phyloP scores from a whole-genome alignment of 2,797 vertebrate genomes.

The Dermochelys coriacea region DNA sequence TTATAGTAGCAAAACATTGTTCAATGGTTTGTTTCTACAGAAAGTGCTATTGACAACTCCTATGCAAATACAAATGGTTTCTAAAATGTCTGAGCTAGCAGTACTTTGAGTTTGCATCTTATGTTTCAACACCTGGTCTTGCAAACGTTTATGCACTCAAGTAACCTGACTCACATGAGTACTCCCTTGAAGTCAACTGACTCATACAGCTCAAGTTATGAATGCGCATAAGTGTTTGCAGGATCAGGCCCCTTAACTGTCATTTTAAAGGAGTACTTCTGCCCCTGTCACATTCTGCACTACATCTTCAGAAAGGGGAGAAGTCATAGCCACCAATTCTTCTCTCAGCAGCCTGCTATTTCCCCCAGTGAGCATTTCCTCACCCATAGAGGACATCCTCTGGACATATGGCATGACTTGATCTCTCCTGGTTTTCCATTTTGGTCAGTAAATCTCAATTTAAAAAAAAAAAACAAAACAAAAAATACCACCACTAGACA shows the following conservation, averaged over 20 bases:
- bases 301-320: not conserved
- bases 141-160: slow-evolving; percentile 8
- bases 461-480: no score
- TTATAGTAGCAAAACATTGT: no score
- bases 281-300: slow-evolving; percentile 32
- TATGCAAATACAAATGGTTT: not conserved
- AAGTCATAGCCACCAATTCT: not conserved
- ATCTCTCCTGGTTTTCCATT: not conserved
- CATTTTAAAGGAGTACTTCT: slow-evolving; percentile 38
- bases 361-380: not conserved
- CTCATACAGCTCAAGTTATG: slow-evolving; percentile 59
- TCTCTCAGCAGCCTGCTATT: not conserved
- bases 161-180: slow-evolving; percentile 6
- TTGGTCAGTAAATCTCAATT: not conserved
- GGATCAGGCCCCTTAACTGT: slow-evolving; percentile 41
- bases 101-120: not conserved
- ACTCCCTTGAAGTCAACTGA: slow-evolving; percentile 1
- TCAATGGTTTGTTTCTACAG: not conserved
- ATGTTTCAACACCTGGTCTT: not conserved
- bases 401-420: not conserved
- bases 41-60: not conserved
- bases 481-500: no score
- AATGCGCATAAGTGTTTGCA: slow-evolving; percentile 35
- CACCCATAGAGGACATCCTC: not conserved
- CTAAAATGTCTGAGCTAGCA: not conserved